Percentiles rank a stretch among this genome's conserved stretches.
Conservation (phyloP, 2,797 vertebrate species). For the Momotus momota region DNA sequence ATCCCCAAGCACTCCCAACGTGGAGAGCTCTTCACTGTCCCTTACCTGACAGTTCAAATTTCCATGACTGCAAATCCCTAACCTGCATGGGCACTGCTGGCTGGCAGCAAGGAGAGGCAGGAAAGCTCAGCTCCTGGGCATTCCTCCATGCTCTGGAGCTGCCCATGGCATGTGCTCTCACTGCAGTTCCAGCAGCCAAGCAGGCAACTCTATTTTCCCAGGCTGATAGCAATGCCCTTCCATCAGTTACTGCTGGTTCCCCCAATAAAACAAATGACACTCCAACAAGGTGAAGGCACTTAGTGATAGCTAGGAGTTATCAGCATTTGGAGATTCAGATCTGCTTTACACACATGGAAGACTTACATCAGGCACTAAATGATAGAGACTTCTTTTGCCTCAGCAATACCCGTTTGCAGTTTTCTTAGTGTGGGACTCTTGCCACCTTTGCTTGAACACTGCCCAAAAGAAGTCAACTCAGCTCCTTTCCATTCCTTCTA, state of each 20-base stretch:
- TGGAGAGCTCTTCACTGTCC: background rate
- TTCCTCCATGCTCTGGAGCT: background rate
- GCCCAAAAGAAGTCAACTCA: background rate
- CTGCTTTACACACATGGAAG: background rate
- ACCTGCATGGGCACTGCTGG: rapidly evolving
- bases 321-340: background rate
- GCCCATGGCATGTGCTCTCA: rapidly evolving
- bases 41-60: background rate
- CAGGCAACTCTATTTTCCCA: background rate
- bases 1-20: rapidly evolving
- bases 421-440: background rate
- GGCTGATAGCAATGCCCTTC: background rate
- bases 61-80: background rate
- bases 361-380: background rate
- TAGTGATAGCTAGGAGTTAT: background rate
- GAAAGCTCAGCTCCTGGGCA: background rate
- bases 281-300: background rate
- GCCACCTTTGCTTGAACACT: background rate
- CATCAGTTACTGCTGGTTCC: background rate
- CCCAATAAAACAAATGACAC: background rate
- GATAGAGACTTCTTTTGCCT: background rate
- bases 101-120: background rate
- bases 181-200: background rate
- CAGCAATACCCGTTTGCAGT: background rate
- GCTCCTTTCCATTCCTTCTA: background rate